Conservation (phyloP, 2,888 invertebrate species). For the Antheraea yamamai region DNA sequence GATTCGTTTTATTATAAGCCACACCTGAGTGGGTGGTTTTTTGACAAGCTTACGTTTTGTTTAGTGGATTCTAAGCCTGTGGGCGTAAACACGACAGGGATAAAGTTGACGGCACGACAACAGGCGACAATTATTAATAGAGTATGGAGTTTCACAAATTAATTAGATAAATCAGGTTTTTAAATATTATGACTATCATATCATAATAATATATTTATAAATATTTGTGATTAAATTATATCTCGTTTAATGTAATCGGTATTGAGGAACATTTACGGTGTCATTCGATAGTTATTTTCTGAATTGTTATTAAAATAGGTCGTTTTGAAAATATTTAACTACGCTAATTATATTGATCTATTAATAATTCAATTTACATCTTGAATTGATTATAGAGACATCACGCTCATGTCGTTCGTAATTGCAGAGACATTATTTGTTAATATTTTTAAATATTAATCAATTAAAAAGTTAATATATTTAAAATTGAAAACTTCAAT, state of each 20-base stretch:
- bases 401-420: too few relatives aligned
- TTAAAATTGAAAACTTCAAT: too few relatives aligned
- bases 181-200: constrained; percentile 11
- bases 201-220: background rate
- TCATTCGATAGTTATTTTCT: too few relatives aligned
- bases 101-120: constrained; percentile 34
- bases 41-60: constrained; percentile 35
- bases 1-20: constrained; percentile 56
- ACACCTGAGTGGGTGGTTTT: constrained; percentile 60
- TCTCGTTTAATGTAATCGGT: background rate
- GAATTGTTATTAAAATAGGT: too few relatives aligned
- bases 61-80: constrained; percentile 40
- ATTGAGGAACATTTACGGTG: background rate
- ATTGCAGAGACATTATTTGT: too few relatives aligned
- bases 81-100: constrained; percentile 36
- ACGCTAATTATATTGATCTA: too few relatives aligned
- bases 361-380: too few relatives aligned
- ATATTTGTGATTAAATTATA: background rate
- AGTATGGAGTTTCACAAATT: constrained; percentile 15
- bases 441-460: too few relatives aligned
- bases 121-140: constrained; percentile 48
- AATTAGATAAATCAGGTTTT: constrained; percentile 17
- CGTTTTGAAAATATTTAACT: too few relatives aligned
- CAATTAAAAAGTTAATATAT: too few relatives aligned
- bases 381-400: too few relatives aligned